Evolutionary conservation across 2,113 vertebrate genomes (phyloP).

Genomic region (Ictalurus furcatus): DNA sequence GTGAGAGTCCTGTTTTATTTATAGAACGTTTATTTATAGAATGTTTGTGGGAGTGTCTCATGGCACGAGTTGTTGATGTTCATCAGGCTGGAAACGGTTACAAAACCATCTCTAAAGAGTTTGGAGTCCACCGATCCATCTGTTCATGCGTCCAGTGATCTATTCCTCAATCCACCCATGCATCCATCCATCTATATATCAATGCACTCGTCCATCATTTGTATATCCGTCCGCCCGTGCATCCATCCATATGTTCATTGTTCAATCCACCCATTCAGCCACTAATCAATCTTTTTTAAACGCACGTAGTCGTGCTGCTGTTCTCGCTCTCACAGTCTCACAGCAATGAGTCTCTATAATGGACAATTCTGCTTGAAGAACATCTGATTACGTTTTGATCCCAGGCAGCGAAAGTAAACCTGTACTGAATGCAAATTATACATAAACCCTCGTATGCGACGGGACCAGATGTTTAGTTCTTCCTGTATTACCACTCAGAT

Average conservation of each 20-base stretch:
- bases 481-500: neutral
- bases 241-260: neutral
- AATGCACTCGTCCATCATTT: too few relatives aligned
- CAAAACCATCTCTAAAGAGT: too few relatives aligned
- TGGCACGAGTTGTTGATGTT: too few relatives aligned
- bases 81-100: too few relatives aligned
- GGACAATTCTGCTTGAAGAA: neutral
- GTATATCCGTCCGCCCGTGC: neutral
- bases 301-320: neutral
- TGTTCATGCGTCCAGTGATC: neutral
- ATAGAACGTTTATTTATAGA: too few relatives aligned
- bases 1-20: neutral
- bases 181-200: neutral
- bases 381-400: slow-evolving; percentile 22
- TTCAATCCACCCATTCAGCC: neutral
- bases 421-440: neutral
- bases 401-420: neutral
- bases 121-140: neutral
- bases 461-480: slow-evolving; percentile 16
- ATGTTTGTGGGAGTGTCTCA: too few relatives aligned
- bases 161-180: neutral
- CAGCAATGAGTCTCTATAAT: neutral
- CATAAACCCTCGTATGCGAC: neutral
- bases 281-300: neutral
- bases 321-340: neutral